Percentiles rank a stretch among this genome's conserved stretches.
phyloP scores from a whole-genome alignment of 2,113 vertebrate genomes.

The Neolamprologus brichardi region DNA sequence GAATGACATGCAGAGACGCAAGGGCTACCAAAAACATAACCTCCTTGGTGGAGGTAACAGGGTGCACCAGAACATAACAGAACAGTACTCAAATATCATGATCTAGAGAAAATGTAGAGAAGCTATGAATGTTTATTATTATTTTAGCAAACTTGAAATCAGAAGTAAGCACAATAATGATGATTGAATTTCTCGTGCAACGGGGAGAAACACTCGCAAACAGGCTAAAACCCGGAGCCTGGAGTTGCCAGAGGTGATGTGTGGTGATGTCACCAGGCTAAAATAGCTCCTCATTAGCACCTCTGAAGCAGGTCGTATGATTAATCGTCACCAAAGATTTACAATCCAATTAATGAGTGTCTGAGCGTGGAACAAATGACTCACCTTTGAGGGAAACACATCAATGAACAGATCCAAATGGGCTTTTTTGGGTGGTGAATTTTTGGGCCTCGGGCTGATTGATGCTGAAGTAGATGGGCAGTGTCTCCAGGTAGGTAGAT shows the following conservation, averaged over 20 bases:
- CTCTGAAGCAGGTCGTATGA: slow-evolving; percentile 56
- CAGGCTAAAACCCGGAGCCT: background rate
- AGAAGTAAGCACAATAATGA: background rate
- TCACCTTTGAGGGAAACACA: slow-evolving; percentile 60
- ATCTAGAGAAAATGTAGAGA: background rate
- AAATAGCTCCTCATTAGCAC: slow-evolving; percentile 70
- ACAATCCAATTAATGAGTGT: slow-evolving; percentile 68
- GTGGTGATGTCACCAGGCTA: slow-evolving; percentile 58
- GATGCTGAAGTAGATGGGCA: slow-evolving; percentile 24
- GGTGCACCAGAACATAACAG: background rate
- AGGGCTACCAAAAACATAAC: background rate
- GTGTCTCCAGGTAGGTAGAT: background rate
- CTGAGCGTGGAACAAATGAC: slow-evolving; percentile 54
- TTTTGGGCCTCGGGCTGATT: slow-evolving; percentile 33
- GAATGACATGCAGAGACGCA: background rate
- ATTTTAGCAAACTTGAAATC: background rate
- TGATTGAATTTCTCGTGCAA: background rate
- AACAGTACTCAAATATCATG: background rate
- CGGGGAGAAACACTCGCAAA: background rate
- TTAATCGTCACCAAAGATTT: slow-evolving; percentile 64
- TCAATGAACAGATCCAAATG: slow-evolving; percentile 38
- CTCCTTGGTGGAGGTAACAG: background rate
- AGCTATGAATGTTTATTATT: background rate
- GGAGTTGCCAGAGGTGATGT: slow-evolving; percentile 47
- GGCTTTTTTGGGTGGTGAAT: background rate